A percentile compares a stretch with the other conserved stretches of the same genome.
phyloP scores from a whole-genome alignment of 2,113 vertebrate genomes.

The Corythornis cristatus region DNA sequence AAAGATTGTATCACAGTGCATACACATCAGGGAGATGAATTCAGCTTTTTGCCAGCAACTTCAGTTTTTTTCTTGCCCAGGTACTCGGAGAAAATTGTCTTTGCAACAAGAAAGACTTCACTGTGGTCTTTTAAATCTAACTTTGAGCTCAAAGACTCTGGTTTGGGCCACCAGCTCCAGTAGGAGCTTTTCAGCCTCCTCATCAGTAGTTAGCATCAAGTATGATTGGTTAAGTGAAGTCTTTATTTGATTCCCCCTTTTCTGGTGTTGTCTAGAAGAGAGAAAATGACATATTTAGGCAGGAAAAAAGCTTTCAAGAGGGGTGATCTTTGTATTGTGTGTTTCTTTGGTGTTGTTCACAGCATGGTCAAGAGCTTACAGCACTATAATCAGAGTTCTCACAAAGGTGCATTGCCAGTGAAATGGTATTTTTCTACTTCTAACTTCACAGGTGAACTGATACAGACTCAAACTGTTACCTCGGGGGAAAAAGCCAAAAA shows the following conservation, averaged over 20 bases:
- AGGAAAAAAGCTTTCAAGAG: neutral
- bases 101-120: neutral
- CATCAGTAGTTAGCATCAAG: neutral
- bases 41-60: neutral
- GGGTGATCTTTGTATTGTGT: neutral
- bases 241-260: neutral
- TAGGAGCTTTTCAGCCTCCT: neutral
- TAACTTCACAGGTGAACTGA: neutral
- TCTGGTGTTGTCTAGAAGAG: neutral
- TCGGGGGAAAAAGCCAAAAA: neutral
- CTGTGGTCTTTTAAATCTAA: neutral
- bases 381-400: neutral
- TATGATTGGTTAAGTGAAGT: neutral
- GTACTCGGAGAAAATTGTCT: neutral
- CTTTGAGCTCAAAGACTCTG: neutral
- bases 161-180: neutral
- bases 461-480: neutral
- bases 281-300: neutral
- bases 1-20: conserved; percentile 44
- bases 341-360: neutral
- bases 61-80: neutral
- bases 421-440: neutral
- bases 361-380: neutral
- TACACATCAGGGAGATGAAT: neutral
- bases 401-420: neutral